Evolutionary conservation across 2,888 invertebrate species (phyloP).

Genomic region (Caenorhabditis wallacei): DNA sequence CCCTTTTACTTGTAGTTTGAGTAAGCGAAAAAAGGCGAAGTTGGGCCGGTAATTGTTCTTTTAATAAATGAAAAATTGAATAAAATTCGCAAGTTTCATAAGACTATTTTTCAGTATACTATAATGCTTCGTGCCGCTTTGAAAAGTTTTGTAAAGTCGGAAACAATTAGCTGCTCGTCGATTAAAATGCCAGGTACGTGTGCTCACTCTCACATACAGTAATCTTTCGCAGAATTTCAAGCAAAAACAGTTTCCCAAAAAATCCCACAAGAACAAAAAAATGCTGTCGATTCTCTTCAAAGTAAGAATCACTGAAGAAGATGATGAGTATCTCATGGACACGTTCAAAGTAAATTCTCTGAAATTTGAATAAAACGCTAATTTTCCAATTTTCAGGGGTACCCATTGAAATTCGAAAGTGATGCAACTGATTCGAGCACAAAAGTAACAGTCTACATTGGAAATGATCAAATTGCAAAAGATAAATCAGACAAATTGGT

Average conservation of each 20-base stretch:
- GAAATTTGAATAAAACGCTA: neutral
- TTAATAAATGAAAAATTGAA: too few species aligned
- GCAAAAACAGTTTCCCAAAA: neutral
- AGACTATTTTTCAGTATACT: neutral
- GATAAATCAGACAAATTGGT: constrained; percentile 13
- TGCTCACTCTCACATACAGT: constrained; percentile 16
- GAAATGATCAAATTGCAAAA: neutral
- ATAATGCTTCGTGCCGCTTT: too few species aligned
- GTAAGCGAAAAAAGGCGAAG: too few species aligned
- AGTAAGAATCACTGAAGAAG: neutral
- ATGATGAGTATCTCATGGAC: neutral
- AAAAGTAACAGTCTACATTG: constrained; percentile 6
- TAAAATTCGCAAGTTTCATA: too few species aligned
- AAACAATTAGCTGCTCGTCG: too few species aligned
- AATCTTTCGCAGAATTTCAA: neutral
- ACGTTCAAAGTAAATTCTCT: constrained; percentile 15
- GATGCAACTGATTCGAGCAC: constrained; percentile 3
- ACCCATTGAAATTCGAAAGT: constrained; percentile 4
- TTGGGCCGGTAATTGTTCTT: too few species aligned
- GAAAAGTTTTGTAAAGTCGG: too few species aligned
- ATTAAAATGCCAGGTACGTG: constrained; percentile 40
- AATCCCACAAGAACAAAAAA: neutral
- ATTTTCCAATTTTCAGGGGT: constrained; percentile 30
- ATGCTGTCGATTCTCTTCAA: constrained; percentile 37
- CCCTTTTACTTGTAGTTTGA: neutral